phyloP scores from a whole-genome alignment of 1,140 invertebrate genomes.

The Macrobrachium nipponense region DNA sequence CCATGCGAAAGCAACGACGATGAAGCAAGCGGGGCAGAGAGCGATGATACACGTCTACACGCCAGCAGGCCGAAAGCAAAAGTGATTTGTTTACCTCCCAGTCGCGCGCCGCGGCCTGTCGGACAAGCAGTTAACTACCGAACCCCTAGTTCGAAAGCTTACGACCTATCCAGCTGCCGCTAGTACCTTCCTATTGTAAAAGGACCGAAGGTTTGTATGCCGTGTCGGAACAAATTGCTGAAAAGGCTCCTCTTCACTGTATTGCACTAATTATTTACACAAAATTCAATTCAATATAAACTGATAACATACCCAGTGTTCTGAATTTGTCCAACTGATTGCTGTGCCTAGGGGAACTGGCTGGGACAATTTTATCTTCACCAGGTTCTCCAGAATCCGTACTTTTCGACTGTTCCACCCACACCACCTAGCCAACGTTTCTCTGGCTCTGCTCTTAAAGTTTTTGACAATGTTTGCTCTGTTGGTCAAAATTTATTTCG shows the following conservation, averaged over 20 bases:
- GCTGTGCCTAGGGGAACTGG: constrained; percentile 84
- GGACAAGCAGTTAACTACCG: too few species aligned
- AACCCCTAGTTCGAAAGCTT: too few species aligned
- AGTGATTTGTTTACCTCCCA: too few species aligned
- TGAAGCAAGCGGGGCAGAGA: too few species aligned
- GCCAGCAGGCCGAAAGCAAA: too few species aligned
- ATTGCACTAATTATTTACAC: not conserved
- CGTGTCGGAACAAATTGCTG: too few species aligned
- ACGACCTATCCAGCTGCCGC: too few species aligned
- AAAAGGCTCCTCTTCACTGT: not conserved
- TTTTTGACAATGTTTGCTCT: constrained; percentile 6
- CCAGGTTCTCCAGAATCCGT: constrained; percentile 80
- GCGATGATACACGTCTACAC: too few species aligned
- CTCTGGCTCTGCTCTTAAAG: constrained; percentile 34
- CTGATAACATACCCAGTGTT: constrained; percentile 71
- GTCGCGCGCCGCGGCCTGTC: too few species aligned
- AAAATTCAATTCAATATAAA: not conserved
- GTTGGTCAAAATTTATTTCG: not conserved
- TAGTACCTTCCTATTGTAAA: too few species aligned
- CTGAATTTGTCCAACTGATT: constrained; percentile 76
- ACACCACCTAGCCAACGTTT: constrained; percentile 68
- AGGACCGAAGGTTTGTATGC: too few species aligned
- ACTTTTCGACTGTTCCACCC: constrained; percentile 80
- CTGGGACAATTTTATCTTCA: constrained; percentile 76
- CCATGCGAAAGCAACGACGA: too few species aligned